These are phyloP conservation scores for Argya squamiceps DNA, from an alignment of 2,797 vertebrate genomes.

Conservation along the genomic window DNA sequence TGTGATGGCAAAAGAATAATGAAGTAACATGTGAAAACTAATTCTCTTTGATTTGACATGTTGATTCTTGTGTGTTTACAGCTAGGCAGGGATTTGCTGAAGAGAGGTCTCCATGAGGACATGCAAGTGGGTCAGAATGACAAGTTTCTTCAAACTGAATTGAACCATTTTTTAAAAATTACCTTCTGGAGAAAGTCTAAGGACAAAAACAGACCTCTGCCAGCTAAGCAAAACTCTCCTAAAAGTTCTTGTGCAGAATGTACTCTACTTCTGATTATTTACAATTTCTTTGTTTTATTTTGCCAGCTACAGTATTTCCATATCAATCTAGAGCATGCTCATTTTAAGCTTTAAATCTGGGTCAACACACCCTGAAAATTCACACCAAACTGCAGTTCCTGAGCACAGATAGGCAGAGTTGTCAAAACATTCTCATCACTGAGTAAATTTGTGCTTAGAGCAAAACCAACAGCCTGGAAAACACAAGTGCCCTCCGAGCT, in stretches of 20 bases:
- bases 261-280: background rate
- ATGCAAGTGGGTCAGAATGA: background rate
- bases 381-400: slow-evolving; percentile 58
- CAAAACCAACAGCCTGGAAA: slow-evolving; percentile 73
- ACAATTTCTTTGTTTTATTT: slow-evolving; percentile 9
- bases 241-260: background rate
- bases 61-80: background rate
- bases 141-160: background rate
- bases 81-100: background rate
- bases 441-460: slow-evolving; percentile 66
- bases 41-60: slow-evolving; percentile 10
- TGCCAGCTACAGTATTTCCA: background rate
- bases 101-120: background rate
- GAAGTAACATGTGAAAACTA: background rate
- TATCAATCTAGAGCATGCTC: slow-evolving; percentile 44
- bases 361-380: slow-evolving; percentile 72
- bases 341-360: slow-evolving; percentile 65
- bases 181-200: background rate
- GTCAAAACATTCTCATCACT: slow-evolving; percentile 76
- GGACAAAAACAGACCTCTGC: background rate
- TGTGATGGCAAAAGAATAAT: slow-evolving; percentile 16
- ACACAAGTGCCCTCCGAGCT: slow-evolving; percentile 53
- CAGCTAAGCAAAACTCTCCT: background rate
- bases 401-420: slow-evolving; percentile 44
- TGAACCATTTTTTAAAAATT: background rate